Evolutionary conservation across 1,140 invertebrate genomes (phyloP), one percentile per base, ranked within the genome.

Genomic region (Maconellicoccus hirsutus): DNA sequence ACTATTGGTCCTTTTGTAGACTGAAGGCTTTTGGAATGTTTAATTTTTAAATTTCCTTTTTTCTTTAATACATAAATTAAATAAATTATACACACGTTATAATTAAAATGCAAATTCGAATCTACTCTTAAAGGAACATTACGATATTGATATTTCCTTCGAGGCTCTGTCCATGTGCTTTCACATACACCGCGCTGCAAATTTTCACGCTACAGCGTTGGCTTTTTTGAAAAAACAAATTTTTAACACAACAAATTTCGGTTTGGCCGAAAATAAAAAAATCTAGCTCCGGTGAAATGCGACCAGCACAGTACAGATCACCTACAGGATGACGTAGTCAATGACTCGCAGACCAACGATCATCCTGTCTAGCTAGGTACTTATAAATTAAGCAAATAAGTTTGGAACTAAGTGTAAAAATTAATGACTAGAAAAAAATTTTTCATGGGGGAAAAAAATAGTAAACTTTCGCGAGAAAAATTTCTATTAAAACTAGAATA

Each of bases 21-120:
- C 61, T 66, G 61, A 66, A 66, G 61, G 61, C 61, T 66, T 66
- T 66, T 66, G 61, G 61, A 66, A 66, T 66, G 61, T 66, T 66
- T 66, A 66, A 66, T 14, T 25, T 66, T 66, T 66, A 33, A 33
- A 33, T 33, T 6, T 33, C 12, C 12, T 33, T 33, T 33, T 33
- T 33, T 25, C 21, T 6, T 66, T 25, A 59, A 66, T 66, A 25
- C 8, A 66, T 66, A 66, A 66, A 66, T 66, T 25, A 25, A 66
- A 66, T 23, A 25, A 66, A 66, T 66, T 66, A 25, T 66, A 66
- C 61, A 66, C 21, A 66, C 19, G 2, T 66, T 66, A 66, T 52
- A 66, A 25, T 66, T 66, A 66, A 66, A 66, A 66, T 22, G 22
- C 19, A 66, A 23, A 52, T 52, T 52, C 42, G 42, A 52, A 23